Evolutionary conservation across 2,888 invertebrate species (phyloP).

Genomic region (Pharmacophagus antenor): DNA sequence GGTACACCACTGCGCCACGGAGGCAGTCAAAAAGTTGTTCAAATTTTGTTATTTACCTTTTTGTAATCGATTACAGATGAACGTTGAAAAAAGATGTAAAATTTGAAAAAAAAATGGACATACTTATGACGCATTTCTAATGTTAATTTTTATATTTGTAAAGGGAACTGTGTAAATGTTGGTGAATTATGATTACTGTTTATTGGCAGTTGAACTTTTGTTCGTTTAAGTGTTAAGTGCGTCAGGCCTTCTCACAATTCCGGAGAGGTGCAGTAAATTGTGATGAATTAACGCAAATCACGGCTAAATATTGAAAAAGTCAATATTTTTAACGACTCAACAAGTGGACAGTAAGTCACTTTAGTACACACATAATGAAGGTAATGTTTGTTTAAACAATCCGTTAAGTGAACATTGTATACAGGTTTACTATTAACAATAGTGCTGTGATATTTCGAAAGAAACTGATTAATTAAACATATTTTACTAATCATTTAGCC

Average conservation of each 20-base stretch:
- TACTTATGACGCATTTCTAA: background rate
- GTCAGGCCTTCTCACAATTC: conserved; percentile 12
- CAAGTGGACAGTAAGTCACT: conserved; percentile 15
- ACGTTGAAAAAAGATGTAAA: background rate
- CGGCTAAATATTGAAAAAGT: conserved; percentile 35
- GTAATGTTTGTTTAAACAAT: conserved; percentile 16
- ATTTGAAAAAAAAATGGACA: background rate
- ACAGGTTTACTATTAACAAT: background rate
- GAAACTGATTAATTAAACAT: background rate
- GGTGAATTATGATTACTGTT: background rate
- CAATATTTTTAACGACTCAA: conserved; percentile 36
- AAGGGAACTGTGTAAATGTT: conserved; percentile 7
- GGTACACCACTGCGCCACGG: background rate
- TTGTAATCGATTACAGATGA: background rate
- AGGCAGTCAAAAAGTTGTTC: background rate
- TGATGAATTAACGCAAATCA: conserved; percentile 17
- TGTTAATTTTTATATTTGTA: conserved; percentile 5
- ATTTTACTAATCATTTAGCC: background rate
- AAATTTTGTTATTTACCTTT: background rate
- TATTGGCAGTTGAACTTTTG: conserved; percentile 3
- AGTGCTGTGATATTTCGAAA: background rate
- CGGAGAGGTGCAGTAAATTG: conserved; percentile 6
- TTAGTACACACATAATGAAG: conserved; percentile 17
- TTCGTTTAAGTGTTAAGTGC: conserved; percentile 23
- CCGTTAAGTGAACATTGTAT: conserved; percentile 7